Percentiles rank a stretch among this genome's conserved stretches.
These are phyloP conservation scores for Drosophila fungiperda DNA, from an alignment of 2,888 invertebrate species.

Conservation along the genomic window DNA sequence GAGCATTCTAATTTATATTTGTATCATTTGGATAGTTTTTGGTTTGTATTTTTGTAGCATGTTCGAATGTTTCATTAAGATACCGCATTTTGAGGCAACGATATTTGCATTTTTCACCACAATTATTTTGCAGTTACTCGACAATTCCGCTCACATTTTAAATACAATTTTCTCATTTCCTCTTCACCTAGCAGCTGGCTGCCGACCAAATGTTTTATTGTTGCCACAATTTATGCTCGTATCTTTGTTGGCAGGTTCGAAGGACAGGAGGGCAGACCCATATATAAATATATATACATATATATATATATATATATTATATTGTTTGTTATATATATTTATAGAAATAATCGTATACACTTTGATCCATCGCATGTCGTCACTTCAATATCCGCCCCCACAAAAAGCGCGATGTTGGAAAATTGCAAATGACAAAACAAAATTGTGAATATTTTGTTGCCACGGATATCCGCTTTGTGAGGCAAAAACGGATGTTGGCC, in stretches of 20 bases:
- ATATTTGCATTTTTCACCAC: conserved; percentile 67
- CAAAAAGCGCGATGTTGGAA: conserved; percentile 39
- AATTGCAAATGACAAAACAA: conserved; percentile 76
- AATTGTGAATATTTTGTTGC: conserved; percentile 59
- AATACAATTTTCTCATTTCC: neutral
- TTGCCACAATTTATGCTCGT: conserved; percentile 46
- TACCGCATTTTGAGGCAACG: conserved; percentile 22
- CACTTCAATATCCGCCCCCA: conserved; percentile 40
- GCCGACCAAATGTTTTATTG: conserved; percentile 57
- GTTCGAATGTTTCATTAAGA: conserved; percentile 42
- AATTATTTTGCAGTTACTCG: conserved; percentile 67
- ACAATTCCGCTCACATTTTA: conserved; percentile 45
- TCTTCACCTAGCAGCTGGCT: neutral
- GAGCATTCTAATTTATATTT: neutral
- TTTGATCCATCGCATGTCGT: conserved; percentile 18
- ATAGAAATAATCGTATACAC: neutral
- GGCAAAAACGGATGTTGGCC: conserved; percentile 57
- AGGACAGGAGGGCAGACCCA: conserved; percentile 2
- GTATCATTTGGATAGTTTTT: neutral
- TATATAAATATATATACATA: neutral
- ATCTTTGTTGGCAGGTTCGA: conserved; percentile 35
- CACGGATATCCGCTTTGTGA: conserved; percentile 71
- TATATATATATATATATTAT: neutral
- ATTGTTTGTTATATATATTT: conserved; percentile 1
- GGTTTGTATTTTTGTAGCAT: conserved; percentile 16